Percentiles rank a stretch among this genome's conserved stretches.
Evolutionary conservation across 2,888 invertebrate genomes (phyloP).

Genomic region (Serrognathus titanus): DNA sequence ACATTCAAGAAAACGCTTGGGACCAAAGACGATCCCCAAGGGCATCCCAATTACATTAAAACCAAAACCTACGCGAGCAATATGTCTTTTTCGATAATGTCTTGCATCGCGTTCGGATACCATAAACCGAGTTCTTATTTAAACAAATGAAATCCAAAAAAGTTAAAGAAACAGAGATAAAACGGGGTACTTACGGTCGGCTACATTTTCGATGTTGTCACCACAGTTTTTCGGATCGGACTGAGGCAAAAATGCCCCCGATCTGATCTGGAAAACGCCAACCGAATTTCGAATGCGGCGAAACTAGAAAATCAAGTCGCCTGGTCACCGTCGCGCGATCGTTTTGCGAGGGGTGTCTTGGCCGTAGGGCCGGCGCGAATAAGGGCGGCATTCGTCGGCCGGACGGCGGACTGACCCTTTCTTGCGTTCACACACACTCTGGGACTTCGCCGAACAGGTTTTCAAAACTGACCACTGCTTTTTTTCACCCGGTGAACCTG

Average conservation of each 20-base stretch:
- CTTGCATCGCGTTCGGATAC: too few relatives aligned
- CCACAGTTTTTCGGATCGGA: slow-evolving; percentile 41
- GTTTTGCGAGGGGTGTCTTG: slow-evolving; percentile 28
- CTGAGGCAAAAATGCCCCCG: slow-evolving; percentile 30
- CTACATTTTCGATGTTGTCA: slow-evolving; percentile 35
- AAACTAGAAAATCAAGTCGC: slow-evolving; percentile 47
- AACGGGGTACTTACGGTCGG: too few relatives aligned
- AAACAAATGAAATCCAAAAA: too few relatives aligned
- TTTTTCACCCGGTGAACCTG: not conserved
- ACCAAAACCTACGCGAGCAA: too few relatives aligned
- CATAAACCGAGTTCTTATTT: too few relatives aligned
- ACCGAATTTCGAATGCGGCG: slow-evolving; percentile 29
- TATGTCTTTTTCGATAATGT: too few relatives aligned
- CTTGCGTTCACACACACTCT: slow-evolving; percentile 32
- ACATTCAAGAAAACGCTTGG: too few relatives aligned
- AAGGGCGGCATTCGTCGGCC: slow-evolving; percentile 18
- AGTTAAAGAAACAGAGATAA: too few relatives aligned
- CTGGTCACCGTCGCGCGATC: slow-evolving; percentile 39
- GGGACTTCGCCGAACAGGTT: slow-evolving; percentile 7
- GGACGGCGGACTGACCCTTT: slow-evolving; percentile 29
- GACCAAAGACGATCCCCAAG: too few relatives aligned
- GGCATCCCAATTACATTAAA: too few relatives aligned
- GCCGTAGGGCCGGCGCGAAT: not conserved
- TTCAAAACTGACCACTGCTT: slow-evolving; percentile 22
- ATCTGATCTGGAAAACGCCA: slow-evolving; percentile 18